A percentile compares a stretch with the other conserved stretches of the same genome.
phyloP scores from a whole-genome alignment of 2,888 invertebrate species.

The Apodemia zela region DNA sequence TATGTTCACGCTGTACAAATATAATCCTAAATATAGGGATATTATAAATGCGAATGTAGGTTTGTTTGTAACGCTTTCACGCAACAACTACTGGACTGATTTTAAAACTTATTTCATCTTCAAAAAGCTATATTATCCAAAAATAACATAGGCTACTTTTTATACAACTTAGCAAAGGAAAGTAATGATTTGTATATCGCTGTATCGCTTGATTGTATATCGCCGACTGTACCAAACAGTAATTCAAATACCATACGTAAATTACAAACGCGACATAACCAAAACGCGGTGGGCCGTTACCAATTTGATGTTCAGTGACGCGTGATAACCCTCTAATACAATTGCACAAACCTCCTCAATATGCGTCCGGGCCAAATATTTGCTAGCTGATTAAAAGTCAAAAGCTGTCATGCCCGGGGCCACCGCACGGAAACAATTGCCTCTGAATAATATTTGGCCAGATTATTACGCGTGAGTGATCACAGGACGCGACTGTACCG shows the following conservation, averaged over 20 bases:
- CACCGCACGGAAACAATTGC: conserved; percentile 59
- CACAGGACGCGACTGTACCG: conserved; percentile 46
- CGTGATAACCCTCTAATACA: conserved; percentile 62
- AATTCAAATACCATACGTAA: conserved; percentile 9
- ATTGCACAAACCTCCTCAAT: conserved; percentile 74
- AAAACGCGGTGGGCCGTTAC: conserved; percentile 43
- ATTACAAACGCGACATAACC: conserved; percentile 51
- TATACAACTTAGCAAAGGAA: no score
- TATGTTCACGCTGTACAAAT: no score
- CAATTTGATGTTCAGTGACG: conserved; percentile 48
- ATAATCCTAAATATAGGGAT: no score
- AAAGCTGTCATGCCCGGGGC: conserved; percentile 58
- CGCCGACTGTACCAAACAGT: background rate
- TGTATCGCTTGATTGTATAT: no score
- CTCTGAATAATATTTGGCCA: conserved; percentile 72
- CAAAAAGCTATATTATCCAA: no score
- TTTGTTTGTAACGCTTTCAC: no score
- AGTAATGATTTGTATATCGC: no score
- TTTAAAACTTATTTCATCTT: no score
- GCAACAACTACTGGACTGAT: no score
- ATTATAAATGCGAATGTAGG: no score
- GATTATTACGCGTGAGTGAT: conserved; percentile 63
- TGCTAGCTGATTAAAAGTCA: conserved; percentile 18
- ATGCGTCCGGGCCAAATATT: conserved; percentile 45
- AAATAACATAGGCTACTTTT: no score